phyloP scores from a whole-genome alignment of 2,888 invertebrate species.

The Drosophila multiciliata region DNA sequence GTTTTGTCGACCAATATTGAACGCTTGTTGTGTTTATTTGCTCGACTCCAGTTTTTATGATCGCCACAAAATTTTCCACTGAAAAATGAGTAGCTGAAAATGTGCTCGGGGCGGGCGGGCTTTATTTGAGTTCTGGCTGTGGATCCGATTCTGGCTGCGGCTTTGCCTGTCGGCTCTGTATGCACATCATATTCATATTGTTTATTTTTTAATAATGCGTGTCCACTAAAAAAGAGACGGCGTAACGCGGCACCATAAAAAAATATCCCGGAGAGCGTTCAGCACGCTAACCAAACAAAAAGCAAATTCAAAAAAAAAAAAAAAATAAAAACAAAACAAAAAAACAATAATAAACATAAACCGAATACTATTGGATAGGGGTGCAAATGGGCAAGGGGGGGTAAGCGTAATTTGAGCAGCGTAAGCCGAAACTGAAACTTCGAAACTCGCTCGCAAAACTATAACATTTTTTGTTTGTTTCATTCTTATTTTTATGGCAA shows the following conservation, averaged over 20 bases:
- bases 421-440: constrained; percentile 67
- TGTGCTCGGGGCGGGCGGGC: constrained; percentile 33
- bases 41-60: constrained; percentile 64
- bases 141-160: constrained; percentile 22
- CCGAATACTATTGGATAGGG: constrained; percentile 26
- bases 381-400: neutral
- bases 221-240: constrained; percentile 72
- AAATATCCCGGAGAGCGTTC: constrained; percentile 47
- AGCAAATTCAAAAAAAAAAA: constrained; percentile 18
- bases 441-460: constrained; percentile 62
- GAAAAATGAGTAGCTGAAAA: constrained; percentile 74
- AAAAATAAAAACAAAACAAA: neutral
- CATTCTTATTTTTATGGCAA: constrained; percentile 71
- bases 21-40: constrained; percentile 50
- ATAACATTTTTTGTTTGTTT: constrained; percentile 56
- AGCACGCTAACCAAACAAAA: constrained; percentile 63
- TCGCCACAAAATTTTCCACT: constrained; percentile 66
- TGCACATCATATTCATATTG: constrained; percentile 66
- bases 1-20: constrained; percentile 22
- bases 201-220: constrained; percentile 81
- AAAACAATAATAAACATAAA: constrained; percentile 68
- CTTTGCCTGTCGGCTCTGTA: constrained; percentile 20
- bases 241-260: constrained; percentile 75
- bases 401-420: constrained; percentile 67
- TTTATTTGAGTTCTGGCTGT: constrained; percentile 31